Evolutionary conservation across 2,797 vertebrate genomes (phyloP).

Genomic region (Centroberyx gerrardi): DNA sequence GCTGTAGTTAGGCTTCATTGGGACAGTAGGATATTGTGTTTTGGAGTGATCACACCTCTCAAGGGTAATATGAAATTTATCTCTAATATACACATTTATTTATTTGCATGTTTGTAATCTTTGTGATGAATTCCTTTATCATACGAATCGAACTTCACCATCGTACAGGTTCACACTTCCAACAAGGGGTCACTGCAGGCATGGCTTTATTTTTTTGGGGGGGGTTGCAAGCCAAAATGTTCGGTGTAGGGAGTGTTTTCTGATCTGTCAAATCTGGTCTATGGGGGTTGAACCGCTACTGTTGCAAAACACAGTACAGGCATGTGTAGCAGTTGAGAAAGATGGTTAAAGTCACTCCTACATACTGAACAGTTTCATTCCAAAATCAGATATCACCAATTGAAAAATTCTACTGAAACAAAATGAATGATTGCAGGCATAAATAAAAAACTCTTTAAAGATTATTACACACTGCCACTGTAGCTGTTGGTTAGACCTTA

Average conservation of each 20-base stretch:
- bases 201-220: conserved; percentile 10
- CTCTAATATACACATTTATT: too few relatives aligned
- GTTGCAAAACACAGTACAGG: conserved; percentile 55
- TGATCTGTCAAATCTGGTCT: conserved; percentile 55
- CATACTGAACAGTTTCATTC: conserved; percentile 26
- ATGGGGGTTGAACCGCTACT: conserved; percentile 48
- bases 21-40: background rate
- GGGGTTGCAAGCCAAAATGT: background rate
- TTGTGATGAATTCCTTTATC: too few relatives aligned
- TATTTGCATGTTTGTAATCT: too few relatives aligned
- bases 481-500: too few relatives aligned
- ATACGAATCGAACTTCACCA: too few relatives aligned
- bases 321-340: conserved; percentile 35
- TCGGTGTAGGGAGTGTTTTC: conserved; percentile 40
- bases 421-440: too few relatives aligned
- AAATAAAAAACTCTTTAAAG: too few relatives aligned
- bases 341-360: conserved; percentile 45
- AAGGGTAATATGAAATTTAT: too few relatives aligned
- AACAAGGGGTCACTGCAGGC: too few relatives aligned
- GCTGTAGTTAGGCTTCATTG: background rate
- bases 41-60: too few relatives aligned
- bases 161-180: too few relatives aligned
- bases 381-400: conserved; percentile 4
- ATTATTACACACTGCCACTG: too few relatives aligned
- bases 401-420: background rate